A percentile compares a stretch with the other conserved stretches of the same genome.
These are phyloP conservation scores for Mus minutoides DNA, from an alignment of 2,797 vertebrate species.

Conservation along the genomic window DNA sequence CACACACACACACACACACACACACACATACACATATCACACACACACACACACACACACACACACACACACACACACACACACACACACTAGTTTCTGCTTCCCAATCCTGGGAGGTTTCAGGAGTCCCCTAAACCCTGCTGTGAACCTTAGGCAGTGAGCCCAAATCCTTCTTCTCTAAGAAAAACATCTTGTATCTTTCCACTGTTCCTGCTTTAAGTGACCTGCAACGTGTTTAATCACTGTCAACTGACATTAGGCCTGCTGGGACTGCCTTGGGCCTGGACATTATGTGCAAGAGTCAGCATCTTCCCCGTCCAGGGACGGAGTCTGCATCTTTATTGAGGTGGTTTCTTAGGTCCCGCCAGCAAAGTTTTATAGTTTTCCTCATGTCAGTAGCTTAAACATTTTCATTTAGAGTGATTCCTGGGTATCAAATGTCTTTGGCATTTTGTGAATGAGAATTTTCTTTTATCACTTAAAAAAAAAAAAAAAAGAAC, in stretches of 20 bases:
- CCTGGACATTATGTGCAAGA: background rate
- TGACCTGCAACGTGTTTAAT: background rate
- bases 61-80: background rate
- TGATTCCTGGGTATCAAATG: background rate
- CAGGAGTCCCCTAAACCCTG: background rate
- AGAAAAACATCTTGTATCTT: background rate
- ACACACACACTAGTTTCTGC: background rate
- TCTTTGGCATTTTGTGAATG: background rate
- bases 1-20: too few species aligned
- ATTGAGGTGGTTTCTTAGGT: background rate
- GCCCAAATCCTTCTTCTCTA: background rate
- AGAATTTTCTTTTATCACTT: background rate
- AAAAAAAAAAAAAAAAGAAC: background rate
- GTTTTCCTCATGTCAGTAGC: background rate
- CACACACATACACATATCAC: too few species aligned
- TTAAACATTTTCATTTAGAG: background rate
- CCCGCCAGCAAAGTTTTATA: background rate
- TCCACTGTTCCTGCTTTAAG: background rate
- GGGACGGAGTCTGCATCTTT: background rate
- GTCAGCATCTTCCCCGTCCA: background rate
- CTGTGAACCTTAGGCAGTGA: background rate
- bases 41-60: background rate
- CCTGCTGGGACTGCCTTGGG: background rate
- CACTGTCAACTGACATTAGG: background rate
- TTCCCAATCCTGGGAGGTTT: background rate